Evolutionary conservation across 2,797 vertebrate genomes (phyloP), one percentile per base, ranked within the genome.

Genomic region (Alauda arvensis): DNA sequence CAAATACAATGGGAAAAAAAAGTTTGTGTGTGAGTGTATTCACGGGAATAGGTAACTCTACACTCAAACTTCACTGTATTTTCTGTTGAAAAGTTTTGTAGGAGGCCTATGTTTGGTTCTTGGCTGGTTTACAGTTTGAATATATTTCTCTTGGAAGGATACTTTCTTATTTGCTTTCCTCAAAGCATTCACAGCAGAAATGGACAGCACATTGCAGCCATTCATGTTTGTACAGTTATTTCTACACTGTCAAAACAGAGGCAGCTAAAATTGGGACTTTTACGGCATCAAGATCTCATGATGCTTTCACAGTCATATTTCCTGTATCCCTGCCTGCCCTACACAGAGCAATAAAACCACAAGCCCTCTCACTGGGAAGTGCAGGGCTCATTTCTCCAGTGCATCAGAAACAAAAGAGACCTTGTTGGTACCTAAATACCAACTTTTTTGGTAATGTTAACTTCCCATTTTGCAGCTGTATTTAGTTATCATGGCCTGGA

Each of bases 381-480:
- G n/a, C 77, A 83, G 52, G 81, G 87, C 85, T 93, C 19, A 33
- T 95, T 96, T 92, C 75, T 93, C 80, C 69, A n/a, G 66, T 90
- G 93, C 76, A 91, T 90, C 94, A 94, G 63, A 95, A 92, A 67
- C 60, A 57, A 55, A 60, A 91, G 77, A 92, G 90, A 91, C 31
- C 76, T 91, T 37, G 34, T 59, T 48, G 71, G 83, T 43, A 94
- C 77, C 87, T 57, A 84, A 95, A 89, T 70, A 83, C 56, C 69
- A 87, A 78, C 56, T 61, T 83, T 90, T 93, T 77, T 24, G 49
- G 56, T 61, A 93, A 77, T 91, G 94, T 72, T 29, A 18, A 88
- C 82, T 91, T 95, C 65, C 51, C 79, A 8, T 71, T 91, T 89
- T 93, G 68, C 82, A 88, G 85, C 94, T 96, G 83, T 94, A 93